Evolutionary conservation across 1,140 invertebrate species (phyloP).

Genomic region (Leptinotarsa texana): DNA sequence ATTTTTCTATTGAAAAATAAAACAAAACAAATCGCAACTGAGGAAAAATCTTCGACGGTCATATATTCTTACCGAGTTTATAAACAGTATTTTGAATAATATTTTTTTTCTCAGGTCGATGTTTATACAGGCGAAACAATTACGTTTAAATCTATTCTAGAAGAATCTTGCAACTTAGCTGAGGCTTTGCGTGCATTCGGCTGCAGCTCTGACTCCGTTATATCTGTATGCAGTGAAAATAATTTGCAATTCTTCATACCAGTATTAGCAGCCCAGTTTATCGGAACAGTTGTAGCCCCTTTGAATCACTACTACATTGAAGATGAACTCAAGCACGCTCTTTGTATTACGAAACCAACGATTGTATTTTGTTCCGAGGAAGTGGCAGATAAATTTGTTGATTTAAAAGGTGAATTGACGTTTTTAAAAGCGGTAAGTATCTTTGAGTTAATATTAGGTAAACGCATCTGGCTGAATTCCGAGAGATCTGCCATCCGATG

Average conservation of each 20-base stretch:
- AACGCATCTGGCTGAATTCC: not conserved
- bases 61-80: not conserved
- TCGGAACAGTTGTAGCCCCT: conserved; percentile 60
- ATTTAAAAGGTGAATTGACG: conserved; percentile 32
- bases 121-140: conserved; percentile 29
- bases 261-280: conserved; percentile 57
- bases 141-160: conserved; percentile 30
- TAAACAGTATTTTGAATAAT: not conserved
- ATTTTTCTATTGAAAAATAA: not conserved
- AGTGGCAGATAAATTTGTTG: conserved; percentile 38
- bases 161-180: conserved; percentile 33
- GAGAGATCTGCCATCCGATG: no score
- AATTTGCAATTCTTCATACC: conserved; percentile 58
- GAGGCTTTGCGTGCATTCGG: conserved; percentile 33
- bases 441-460: conserved; percentile 10
- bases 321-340: conserved; percentile 58
- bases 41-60: not conserved
- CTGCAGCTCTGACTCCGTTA: conserved; percentile 42
- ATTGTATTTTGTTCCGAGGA: conserved; percentile 54
- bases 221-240: conserved; percentile 64
- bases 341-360: conserved; percentile 59
- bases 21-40: not conserved
- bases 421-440: conserved; percentile 39
- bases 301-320: conserved; percentile 61
- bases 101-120: conserved; percentile 40